Evolutionary conservation across 2,113 vertebrate genomes (phyloP).

Genomic region (Synchiropus splendidus): DNA sequence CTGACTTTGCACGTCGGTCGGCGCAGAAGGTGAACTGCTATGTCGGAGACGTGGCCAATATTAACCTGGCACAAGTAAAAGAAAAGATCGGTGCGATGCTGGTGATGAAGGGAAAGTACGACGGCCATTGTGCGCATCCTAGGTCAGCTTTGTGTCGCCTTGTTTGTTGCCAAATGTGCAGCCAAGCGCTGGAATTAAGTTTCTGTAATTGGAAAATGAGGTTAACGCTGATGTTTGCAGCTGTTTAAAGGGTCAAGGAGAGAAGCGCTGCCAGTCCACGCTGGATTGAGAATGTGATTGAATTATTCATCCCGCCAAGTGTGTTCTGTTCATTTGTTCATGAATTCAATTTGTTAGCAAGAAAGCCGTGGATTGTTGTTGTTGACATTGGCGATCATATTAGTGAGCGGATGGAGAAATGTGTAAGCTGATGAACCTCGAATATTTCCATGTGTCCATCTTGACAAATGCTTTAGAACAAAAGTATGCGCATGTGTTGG

Average conservation of each 20-base stretch:
- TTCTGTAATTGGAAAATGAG: slow-evolving; percentile 52
- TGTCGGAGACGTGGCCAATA: too few relatives aligned
- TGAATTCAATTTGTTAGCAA: slow-evolving; percentile 55
- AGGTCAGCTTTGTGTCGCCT: too few relatives aligned
- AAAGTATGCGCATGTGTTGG: background rate
- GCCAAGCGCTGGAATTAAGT: slow-evolving; percentile 52
- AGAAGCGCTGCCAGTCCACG: slow-evolving; percentile 49
- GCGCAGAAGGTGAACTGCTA: too few relatives aligned
- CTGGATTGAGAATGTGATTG: slow-evolving; percentile 56
- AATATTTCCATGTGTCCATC: background rate
- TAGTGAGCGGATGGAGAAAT: slow-evolving; percentile 1
- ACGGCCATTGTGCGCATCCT: too few relatives aligned
- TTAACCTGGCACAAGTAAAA: too few relatives aligned
- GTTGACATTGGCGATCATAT: slow-evolving; percentile 39
- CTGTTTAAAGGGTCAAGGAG: slow-evolving; percentile 53
- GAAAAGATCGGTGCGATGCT: too few relatives aligned
- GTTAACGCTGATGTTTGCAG: slow-evolving; percentile 58
- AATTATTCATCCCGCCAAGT: slow-evolving; percentile 39
- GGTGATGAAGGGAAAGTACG: too few relatives aligned
- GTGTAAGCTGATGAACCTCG: too few relatives aligned
- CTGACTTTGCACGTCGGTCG: too few relatives aligned
- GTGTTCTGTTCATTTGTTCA: slow-evolving; percentile 40
- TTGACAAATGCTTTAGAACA: background rate
- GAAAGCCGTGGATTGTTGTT: slow-evolving; percentile 38
- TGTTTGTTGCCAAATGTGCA: slow-evolving; percentile 23